phyloP scores from a whole-genome alignment of 2,113 vertebrate genomes.

The Heteronetta atricapilla region DNA sequence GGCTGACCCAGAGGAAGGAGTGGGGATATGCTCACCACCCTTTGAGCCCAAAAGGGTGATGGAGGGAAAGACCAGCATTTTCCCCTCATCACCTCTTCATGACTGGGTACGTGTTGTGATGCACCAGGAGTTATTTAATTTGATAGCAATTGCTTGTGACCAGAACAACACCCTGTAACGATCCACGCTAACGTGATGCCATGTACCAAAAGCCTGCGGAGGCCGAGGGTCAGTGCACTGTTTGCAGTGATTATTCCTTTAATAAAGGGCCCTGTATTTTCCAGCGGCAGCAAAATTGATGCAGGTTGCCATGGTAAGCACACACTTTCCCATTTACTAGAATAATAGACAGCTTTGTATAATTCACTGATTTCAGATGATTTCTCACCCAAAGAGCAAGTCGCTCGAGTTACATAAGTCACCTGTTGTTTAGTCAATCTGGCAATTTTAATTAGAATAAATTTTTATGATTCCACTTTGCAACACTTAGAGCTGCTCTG shows the following conservation, averaged over 20 bases:
- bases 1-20: neutral
- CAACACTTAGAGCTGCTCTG: conserved; percentile 43
- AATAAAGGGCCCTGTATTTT: conserved; percentile 61
- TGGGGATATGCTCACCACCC: neutral
- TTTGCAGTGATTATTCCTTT: neutral
- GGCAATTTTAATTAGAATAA: conserved; percentile 74
- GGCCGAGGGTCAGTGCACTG: neutral
- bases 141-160: neutral
- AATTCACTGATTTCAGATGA: conserved; percentile 69
- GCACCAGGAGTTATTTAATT: neutral
- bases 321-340: conserved; percentile 66
- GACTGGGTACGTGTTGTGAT: fast-evolving
- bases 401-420: conserved; percentile 51
- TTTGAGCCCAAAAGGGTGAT: neutral
- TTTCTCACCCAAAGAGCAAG: conserved; percentile 52
- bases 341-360: conserved; percentile 69
- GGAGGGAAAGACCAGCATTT: fast-evolving
- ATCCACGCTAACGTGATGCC: neutral
- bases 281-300: conserved; percentile 57
- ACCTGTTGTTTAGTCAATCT: conserved; percentile 70
- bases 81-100: fast-evolving
- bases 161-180: neutral
- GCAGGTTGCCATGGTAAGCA: conserved; percentile 65
- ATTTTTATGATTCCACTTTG: conserved; percentile 57
- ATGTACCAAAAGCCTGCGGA: neutral